phyloP scores from a whole-genome alignment of 2,113 vertebrate genomes.

The Stegastes partitus region DNA sequence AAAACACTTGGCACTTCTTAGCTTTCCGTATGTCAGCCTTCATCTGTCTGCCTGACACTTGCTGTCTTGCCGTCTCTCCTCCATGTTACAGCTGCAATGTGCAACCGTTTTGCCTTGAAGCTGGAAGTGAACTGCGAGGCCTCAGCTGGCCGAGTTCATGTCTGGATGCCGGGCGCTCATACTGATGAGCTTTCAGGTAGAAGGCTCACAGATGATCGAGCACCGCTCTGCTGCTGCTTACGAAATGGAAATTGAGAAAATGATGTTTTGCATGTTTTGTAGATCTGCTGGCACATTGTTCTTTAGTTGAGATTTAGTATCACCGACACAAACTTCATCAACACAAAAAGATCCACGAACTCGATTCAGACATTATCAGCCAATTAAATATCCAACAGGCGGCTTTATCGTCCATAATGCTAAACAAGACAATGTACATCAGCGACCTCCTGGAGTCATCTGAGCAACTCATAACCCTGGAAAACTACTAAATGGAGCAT shows the following conservation, averaged over 20 bases:
- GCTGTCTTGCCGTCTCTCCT: conserved; percentile 32
- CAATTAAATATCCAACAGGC: too few species aligned
- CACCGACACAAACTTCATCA: too few species aligned
- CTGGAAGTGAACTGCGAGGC: conserved; percentile 9
- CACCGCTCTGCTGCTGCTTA: not conserved
- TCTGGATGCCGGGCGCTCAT: not conserved
- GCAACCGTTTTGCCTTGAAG: conserved; percentile 32
- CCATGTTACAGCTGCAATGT: conserved; percentile 23
- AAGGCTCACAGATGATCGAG: not conserved
- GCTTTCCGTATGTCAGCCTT: conserved; percentile 24
- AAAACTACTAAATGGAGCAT: too few species aligned
- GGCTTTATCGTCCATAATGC: too few species aligned
- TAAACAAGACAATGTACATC: too few species aligned
- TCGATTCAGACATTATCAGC: too few species aligned
- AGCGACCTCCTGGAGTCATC: too few species aligned
- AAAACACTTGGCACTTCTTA: conserved; percentile 52
- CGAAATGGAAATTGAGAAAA: not conserved
- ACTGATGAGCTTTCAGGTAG: conserved; percentile 27
- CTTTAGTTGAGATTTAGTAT: too few species aligned
- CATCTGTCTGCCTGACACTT: conserved; percentile 44
- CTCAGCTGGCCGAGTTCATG: conserved; percentile 14
- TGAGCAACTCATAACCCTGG: too few species aligned
- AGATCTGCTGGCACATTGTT: too few species aligned
- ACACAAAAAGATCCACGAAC: too few species aligned
- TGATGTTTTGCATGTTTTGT: too few species aligned